phyloP scores from a whole-genome alignment of 2,113 vertebrate species.

The Pelmatolapia mariae region DNA sequence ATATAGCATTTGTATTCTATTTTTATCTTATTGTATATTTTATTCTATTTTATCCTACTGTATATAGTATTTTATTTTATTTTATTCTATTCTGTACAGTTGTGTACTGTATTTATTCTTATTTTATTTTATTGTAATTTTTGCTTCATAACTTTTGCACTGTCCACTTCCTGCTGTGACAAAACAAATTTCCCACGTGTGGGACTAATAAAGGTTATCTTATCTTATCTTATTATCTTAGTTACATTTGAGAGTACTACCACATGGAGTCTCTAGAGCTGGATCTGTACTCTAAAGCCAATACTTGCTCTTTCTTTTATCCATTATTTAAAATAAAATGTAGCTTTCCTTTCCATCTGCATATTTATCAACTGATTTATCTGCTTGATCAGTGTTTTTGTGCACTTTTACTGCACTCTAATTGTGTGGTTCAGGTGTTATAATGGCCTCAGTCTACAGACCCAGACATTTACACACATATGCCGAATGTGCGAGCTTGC shows the following conservation, averaged over 20 bases:
- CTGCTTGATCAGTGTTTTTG: not conserved
- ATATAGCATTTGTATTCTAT: no score
- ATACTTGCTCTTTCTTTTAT: not conserved
- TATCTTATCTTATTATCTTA: no score
- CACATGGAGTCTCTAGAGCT: not conserved
- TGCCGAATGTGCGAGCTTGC: not conserved
- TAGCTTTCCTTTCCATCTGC: rapidly evolving
- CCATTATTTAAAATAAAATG: not conserved
- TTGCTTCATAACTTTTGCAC: no score
- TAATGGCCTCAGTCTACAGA: not conserved
- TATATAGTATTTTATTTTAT: no score
- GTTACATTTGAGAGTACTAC: not conserved
- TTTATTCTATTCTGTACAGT: no score
- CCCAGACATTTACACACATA: not conserved
- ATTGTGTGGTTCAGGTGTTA: not conserved
- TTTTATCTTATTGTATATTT: no score
- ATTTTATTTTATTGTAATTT: no score
- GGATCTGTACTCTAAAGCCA: not conserved
- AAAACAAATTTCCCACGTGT: no score
- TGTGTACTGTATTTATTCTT: no score
- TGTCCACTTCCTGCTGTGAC: no score
- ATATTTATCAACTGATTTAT: not conserved
- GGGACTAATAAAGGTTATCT: no score
- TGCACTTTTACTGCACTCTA: not conserved
- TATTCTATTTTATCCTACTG: no score